phyloP scores from a whole-genome alignment of 1,140 invertebrate genomes.

The Drosophila jambulina region DNA sequence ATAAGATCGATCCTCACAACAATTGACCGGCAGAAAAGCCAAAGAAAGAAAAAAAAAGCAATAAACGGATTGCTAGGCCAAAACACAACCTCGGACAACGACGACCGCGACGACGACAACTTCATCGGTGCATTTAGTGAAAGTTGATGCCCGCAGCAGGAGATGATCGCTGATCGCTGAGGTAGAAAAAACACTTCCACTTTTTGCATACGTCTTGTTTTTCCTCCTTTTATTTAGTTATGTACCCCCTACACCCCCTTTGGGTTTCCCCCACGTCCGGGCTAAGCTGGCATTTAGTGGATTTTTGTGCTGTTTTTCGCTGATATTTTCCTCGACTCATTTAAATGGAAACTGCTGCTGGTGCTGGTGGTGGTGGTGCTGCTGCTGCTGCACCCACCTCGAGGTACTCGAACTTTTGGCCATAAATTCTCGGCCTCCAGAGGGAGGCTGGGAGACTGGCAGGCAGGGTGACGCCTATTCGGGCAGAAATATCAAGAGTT shows the following conservation, averaged over 20 bases:
- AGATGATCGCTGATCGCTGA: conserved; percentile 49
- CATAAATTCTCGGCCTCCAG: conserved; percentile 49
- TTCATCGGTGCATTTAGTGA: conserved; percentile 53
- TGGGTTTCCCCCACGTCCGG: neutral
- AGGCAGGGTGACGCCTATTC: conserved; percentile 22
- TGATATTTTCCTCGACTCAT: conserved; percentile 44
- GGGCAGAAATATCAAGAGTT: conserved; percentile 42
- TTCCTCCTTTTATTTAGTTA: conserved; percentile 19
- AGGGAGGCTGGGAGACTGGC: neutral
- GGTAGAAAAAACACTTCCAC: conserved; percentile 46
- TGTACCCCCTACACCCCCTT: neutral
- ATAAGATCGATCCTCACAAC: conserved; percentile 23
- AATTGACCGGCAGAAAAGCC: conserved; percentile 5
- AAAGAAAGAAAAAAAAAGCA: neutral
- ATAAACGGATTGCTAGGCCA: conserved; percentile 4
- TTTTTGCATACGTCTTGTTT: conserved; percentile 38
- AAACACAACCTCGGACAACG: conserved; percentile 27
- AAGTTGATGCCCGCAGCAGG: conserved; percentile 60
- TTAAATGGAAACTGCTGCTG: conserved; percentile 49
- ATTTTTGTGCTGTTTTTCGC: conserved; percentile 11
- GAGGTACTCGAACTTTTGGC: conserved; percentile 37
- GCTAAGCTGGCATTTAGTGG: conserved; percentile 30
- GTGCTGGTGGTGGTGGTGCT: conserved; percentile 6
- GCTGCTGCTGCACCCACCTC: conserved; percentile 50
- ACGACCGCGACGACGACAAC: conserved; percentile 36